A percentile compares a stretch with the other conserved stretches of the same genome.
Evolutionary conservation across 2,888 invertebrate species (phyloP).

Genomic region (Bombylius major): DNA sequence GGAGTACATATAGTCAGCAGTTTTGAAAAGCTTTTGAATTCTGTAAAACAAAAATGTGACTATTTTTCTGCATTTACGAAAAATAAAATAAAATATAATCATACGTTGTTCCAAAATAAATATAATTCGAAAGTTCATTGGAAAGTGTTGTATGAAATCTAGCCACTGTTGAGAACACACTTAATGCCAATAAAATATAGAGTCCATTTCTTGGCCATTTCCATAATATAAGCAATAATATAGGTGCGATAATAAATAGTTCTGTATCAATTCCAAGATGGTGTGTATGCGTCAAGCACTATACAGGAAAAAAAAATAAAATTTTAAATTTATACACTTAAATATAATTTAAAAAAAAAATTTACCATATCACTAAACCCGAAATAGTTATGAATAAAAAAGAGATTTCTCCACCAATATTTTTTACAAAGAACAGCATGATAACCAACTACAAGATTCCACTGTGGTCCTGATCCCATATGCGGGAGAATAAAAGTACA

Average conservation of each 20-base stretch:
- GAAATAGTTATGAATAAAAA: conserved; percentile 60
- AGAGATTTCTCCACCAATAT: conserved; percentile 57
- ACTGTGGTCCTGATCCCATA: conserved; percentile 51
- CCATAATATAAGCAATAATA: conserved; percentile 45
- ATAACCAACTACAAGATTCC: conserved; percentile 54
- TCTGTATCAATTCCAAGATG: conserved; percentile 60
- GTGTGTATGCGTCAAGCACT: conserved; percentile 60
- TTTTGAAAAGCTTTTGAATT: conserved; percentile 50
- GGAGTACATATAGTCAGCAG: conserved; percentile 56
- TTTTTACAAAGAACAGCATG: conserved; percentile 54
- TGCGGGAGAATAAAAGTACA: conserved; percentile 53
- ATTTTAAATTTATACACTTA: neutral
- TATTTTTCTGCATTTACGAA: neutral
- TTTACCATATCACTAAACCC: conserved; percentile 57
- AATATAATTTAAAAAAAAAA: neutral
- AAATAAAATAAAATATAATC: conserved; percentile 21
- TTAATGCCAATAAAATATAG: conserved; percentile 36
- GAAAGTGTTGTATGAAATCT: conserved; percentile 49
- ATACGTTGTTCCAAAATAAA: conserved; percentile 58
- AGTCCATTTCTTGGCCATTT: conserved; percentile 46
- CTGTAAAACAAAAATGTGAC: conserved; percentile 27
- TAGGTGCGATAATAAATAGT: conserved; percentile 48
- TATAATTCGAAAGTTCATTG: conserved; percentile 48
- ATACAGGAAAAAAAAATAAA: neutral
- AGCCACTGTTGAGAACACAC: conserved; percentile 44